Base-by-base conservation (phyloP, 2,888 invertebrate species). In the Anoplius nigerrimus region DNA sequence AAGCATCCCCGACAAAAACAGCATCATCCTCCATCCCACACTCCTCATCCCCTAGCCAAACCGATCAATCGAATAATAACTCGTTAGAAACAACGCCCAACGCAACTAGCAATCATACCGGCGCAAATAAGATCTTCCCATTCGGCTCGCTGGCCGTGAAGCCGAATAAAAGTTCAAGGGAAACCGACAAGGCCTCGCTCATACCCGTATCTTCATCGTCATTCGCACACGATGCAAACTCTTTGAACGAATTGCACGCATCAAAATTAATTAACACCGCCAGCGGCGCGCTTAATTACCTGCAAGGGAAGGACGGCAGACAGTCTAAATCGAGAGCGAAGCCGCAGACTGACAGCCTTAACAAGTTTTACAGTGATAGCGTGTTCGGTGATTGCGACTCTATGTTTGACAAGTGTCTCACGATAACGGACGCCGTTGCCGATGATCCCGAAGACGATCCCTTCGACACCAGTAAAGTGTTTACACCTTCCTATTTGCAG, bases 401-500 rank as follows among this genome's bases (percentile, higher is more conserved):
- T 58, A 58, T 71, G 16, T 74, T 77, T 22, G 75, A 77, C 34
- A 66, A 62, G 13, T 61, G 72, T 54, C 59, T 66, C 5, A 62
- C 63, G 8, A 73, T 67, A 57, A 66, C 74, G 2, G 62, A 64
- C 54, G 62, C 74, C 2, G 21, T 64, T 42, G 24, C 53, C 8
- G 53, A 62, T 48, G 22, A 65, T 13, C 79, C 75, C 45, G 76
- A 77, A 18, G 70, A 68, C 55, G 84, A 87, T 80, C 86, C 87
- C n/a, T 87, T 87, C 48, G 87, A 87, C 60, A 87, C 87, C 11
- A 87, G 86, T 67, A 83, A 74, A 73, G 78, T 85, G 34, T 74
- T 83, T 22, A 82, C 76, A 72, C 82, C 83, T 53, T 76, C 81
- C 55, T 81, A 79, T 69, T 72, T 84, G 64, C 79, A 82, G 68